Conservation (phyloP, 2,888 invertebrate genomes). For the Acanthosepion lycidas region DNA sequence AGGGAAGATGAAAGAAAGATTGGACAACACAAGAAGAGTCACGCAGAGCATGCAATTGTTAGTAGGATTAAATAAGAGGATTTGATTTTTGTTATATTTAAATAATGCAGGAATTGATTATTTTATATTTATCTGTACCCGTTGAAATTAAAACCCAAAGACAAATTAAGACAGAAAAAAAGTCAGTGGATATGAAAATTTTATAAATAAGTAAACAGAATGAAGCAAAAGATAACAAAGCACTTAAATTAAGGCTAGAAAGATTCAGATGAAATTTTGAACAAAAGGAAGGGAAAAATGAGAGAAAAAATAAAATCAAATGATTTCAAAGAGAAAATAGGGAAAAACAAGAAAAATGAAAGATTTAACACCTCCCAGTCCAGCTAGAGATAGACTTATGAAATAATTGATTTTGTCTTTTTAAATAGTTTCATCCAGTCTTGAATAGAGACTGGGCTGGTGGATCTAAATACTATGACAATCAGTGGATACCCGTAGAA, state of each 20-base stretch:
- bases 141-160: neutral
- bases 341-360: neutral
- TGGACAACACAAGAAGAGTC: neutral
- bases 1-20: slow-evolving; percentile 33
- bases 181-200: neutral
- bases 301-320: neutral
- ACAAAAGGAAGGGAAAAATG: neutral
- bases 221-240: neutral
- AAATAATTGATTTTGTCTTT: neutral
- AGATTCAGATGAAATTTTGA: neutral
- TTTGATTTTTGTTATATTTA: neutral
- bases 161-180: neutral
- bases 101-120: neutral
- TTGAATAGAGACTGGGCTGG: neutral
- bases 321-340: neutral
- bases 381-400: neutral
- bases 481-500: slow-evolving; percentile 11
- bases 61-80: neutral
- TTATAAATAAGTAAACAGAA: neutral
- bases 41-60: neutral
- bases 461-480: neutral
- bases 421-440: neutral
- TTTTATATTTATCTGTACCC: neutral
- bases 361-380: neutral
- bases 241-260: neutral